A percentile compares a stretch with the other conserved stretches of the same genome.
Conservation (phyloP, 2,113 vertebrate genomes). For the Chionomys nivalis region DNA sequence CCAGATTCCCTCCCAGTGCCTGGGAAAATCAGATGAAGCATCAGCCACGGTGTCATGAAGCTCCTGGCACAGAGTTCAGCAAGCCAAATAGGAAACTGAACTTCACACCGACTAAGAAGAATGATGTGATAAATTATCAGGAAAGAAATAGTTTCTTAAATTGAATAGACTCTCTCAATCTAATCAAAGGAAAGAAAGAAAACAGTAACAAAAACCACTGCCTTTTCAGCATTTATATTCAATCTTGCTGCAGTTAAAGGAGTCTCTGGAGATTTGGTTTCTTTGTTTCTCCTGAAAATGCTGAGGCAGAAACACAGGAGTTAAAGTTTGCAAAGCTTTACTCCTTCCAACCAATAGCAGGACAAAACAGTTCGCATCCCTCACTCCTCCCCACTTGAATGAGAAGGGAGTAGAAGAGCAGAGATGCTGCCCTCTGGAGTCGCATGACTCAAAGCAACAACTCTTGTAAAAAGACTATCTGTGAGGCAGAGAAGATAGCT, state of each 20-base stretch:
- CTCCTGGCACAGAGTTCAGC: background rate
- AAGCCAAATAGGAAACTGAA: background rate
- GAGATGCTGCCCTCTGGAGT: background rate
- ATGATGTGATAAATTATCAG: slow-evolving; percentile 33
- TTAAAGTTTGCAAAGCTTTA: background rate
- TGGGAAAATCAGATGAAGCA: background rate
- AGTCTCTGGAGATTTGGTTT: background rate
- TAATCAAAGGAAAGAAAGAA: background rate
- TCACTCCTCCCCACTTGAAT: background rate
- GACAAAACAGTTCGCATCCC: background rate
- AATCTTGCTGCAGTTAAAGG: background rate
- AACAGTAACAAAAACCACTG: background rate
- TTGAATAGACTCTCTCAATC: background rate
- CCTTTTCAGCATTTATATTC: background rate
- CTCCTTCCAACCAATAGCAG: background rate
- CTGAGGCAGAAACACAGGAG: background rate
- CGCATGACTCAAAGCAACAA: background rate
- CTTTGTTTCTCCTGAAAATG: background rate
- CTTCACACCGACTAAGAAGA: background rate
- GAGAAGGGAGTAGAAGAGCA: background rate
- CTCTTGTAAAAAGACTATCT: background rate
- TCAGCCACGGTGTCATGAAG: background rate
- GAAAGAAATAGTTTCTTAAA: slow-evolving; percentile 22
- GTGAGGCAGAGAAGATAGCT: too few species aligned
- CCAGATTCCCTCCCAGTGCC: background rate